Evolutionary conservation across 2,888 invertebrate species (phyloP), one percentile per base, ranked within the genome.

Genomic region (Limulus polyphemus): DNA sequence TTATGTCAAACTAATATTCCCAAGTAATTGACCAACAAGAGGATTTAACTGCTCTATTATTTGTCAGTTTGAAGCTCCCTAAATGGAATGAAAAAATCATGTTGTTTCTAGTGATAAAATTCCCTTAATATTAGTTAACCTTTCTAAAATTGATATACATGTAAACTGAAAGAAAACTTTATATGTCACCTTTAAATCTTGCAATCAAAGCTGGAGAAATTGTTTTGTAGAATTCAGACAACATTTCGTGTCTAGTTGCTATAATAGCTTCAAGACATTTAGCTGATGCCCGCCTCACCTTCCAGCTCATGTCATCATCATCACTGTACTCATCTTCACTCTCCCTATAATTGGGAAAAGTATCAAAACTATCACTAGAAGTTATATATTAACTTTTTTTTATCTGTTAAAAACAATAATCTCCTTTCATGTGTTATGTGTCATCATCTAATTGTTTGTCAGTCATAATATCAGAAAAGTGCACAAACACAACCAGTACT

Each of bases 281-380:
- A 0, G 99, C 98, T 9, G 98, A 91, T 0, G 98, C 90, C 54
- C 99, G 83, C 50, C 99, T 82, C 11, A 81, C 80, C 81, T 98
- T 97, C 98, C 99, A 99, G 65, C 94, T 94, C 90, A 99, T 93
- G 75, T 99, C 99, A 75, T 99, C 99, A 76, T 99, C 99, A 77
- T 99, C 99, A 56, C 95, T 95, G 76, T 98, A 99, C 73, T 97
- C 97, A 73, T 94, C 92, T 69, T 92, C 90, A 69, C 74, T 74
- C 68, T 85, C 85, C 47, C 70, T 74, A 64, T 17, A 14, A 17
- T 11, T 54, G 16, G 2, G 5, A 54, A 54, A n/a, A 32, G 32
- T 32, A 32, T 7, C 32, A 32, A 32, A 32, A 32, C 32, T 32
- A n/a, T n/a, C 32, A 32, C 32, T 32, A 1, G 3, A 32, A 7